Base-by-base conservation (phyloP, 2,797 vertebrate species). In the Rousettus madagascariensis region DNA sequence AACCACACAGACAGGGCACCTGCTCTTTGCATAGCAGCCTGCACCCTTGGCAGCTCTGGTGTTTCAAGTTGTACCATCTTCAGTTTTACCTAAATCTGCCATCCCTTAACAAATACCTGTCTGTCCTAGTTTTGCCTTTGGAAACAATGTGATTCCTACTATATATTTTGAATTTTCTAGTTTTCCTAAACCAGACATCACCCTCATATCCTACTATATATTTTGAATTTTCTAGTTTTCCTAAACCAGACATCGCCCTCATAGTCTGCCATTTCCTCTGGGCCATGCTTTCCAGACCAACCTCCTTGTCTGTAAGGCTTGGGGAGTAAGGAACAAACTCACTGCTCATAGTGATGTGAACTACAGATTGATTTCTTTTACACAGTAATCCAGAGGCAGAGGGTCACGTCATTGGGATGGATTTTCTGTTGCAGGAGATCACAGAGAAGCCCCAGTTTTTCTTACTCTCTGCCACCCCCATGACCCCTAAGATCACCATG, bases 1-100 rank as follows among this genome's bases (percentile, higher is more conserved):
- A 38, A 19, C 33, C 49, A 20, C 1, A 0, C 2, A 17, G 51
- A 65, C 5, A 0, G n/a, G 28, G 22, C 43, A 7, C 2, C 0
- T 57, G 51, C 46, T 26, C 4, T 43, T 19, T 7, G 1, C 51
- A n/a, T 6, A 0, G 46, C 46, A 24, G 75, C 24, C 16, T 33
- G 46, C 4, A 19, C 7, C 19, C 16, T 22, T 17, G n/a, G 36
- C 41, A 16, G 8, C 61, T 68, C 69, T 6, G 5, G 16, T 46
- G 36, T 28, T 59, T 66, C 22, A 33, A 0, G 0, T 4, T 11
- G 16, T 3, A 33, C 46, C 11, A 3, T 49, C 55, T 43, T 55
- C 20, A 6, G 1, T 90, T 88, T 88, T 16, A 33, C 10, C 26
- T 9, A 43, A 85, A 28, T 43, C 68, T 53, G 24, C 66, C 12